Evolutionary conservation across 2,113 vertebrate genomes (phyloP).

Genomic region (Pedionomus torquatus): DNA sequence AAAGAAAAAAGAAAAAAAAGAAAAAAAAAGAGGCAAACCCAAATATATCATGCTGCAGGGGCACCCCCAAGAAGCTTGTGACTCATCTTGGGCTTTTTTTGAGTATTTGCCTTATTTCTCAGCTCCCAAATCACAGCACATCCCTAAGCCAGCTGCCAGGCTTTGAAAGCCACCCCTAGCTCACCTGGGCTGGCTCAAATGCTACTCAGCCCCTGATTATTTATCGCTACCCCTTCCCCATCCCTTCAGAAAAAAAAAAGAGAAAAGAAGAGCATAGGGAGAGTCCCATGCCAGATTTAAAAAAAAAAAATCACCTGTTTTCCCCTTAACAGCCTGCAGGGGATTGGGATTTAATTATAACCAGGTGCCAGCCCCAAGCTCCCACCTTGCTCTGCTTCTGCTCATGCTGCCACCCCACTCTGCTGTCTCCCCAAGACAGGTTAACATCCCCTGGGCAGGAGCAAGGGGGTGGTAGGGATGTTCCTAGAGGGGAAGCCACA

Average conservation of each 20-base stretch:
- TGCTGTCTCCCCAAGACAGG: background rate
- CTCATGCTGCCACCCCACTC: fast-evolving
- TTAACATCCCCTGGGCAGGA: background rate
- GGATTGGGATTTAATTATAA: background rate
- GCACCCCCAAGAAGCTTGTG: background rate
- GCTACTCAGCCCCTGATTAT: background rate
- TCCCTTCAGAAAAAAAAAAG: background rate
- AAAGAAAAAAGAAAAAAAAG: background rate
- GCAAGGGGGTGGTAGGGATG: background rate
- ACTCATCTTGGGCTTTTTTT: background rate
- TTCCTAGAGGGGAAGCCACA: background rate
- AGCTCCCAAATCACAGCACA: background rate
- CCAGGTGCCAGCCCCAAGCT: background rate
- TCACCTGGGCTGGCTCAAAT: background rate
- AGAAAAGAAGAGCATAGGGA: background rate
- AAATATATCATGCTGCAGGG: fast-evolving
- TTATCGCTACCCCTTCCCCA: background rate
- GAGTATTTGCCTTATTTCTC: background rate
- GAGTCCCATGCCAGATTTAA: background rate
- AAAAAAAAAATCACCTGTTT: background rate
- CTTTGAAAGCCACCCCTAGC: background rate
- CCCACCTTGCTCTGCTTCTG: background rate
- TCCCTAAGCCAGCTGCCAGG: background rate
- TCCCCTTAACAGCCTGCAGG: background rate
- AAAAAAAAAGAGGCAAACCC: background rate